Evolutionary conservation across 2,888 invertebrate genomes (phyloP).

Genomic region (Platycnemis pennipes): DNA sequence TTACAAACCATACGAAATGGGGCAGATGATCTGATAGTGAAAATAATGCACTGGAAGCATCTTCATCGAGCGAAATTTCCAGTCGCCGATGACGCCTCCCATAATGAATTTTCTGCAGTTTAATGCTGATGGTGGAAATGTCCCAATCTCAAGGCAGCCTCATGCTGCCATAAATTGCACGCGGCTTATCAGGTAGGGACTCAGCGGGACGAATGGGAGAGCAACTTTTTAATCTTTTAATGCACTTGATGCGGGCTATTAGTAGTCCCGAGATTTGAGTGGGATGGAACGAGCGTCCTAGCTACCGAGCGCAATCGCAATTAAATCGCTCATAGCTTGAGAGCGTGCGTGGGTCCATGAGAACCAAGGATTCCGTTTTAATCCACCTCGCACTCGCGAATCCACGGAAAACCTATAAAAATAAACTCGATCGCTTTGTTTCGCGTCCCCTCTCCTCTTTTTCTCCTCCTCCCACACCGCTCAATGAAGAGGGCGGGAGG

Average conservation of each 20-base stretch:
- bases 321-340: not conserved
- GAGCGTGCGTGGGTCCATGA: conserved; percentile 4
- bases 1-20: not conserved
- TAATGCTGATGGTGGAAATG: not conserved
- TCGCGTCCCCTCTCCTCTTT: not conserved
- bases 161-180: not conserved
- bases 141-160: not conserved
- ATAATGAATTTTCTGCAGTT: not conserved
- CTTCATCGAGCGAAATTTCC: not conserved
- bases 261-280: not conserved
- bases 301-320: not conserved
- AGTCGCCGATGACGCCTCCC: not conserved
- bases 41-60: not conserved
- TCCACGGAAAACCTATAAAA: conserved; percentile 31
- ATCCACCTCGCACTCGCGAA: not conserved
- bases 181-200: not conserved
- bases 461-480: not conserved
- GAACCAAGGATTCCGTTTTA: not conserved
- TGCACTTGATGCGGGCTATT: conserved; percentile 26
- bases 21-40: not conserved
- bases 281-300: not conserved
- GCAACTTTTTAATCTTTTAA: conserved; percentile 12
- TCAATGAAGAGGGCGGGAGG: not conserved
- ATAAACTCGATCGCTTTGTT: not conserved
- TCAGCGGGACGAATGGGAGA: not conserved